phyloP scores from a whole-genome alignment of 2,797 vertebrate species.

The Silurus lanzhouensis region DNA sequence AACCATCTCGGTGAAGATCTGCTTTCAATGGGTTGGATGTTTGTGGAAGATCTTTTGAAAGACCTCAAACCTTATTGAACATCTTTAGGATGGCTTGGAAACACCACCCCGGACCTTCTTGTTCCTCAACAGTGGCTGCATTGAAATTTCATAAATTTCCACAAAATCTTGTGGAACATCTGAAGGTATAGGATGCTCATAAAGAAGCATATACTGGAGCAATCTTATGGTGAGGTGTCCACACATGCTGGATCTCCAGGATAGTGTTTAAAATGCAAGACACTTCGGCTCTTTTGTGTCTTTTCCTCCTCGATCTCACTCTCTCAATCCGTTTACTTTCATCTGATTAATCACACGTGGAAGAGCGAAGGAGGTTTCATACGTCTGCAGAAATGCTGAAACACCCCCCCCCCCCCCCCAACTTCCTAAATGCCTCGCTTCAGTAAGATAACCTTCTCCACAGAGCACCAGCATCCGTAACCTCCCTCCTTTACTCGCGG shows the following conservation, averaged over 20 bases:
- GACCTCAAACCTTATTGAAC: too few relatives aligned
- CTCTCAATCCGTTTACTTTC: not conserved
- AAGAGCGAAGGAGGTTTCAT: not conserved
- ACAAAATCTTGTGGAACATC: too few relatives aligned
- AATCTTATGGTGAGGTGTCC: not conserved
- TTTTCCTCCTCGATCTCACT: not conserved
- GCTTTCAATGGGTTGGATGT: too few relatives aligned
- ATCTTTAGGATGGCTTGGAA: too few relatives aligned
- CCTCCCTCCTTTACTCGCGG: not conserved
- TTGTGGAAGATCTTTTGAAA: too few relatives aligned
- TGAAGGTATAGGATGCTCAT: too few relatives aligned
- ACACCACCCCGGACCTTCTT: too few relatives aligned
- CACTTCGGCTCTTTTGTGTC: not conserved
- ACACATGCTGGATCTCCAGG: not conserved
- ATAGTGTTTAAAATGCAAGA: not conserved
- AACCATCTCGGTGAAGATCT: too few relatives aligned
- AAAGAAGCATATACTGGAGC: too few relatives aligned
- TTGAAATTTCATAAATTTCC: too few relatives aligned
- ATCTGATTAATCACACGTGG: constrained; percentile 16
- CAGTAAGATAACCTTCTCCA: constrained; percentile 52
- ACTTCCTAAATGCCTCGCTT: constrained; percentile 44
- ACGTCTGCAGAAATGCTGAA: constrained; percentile 5
- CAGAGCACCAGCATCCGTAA: constrained; percentile 28
- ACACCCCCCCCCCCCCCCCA: too few relatives aligned
- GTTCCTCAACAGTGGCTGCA: too few relatives aligned